Base-by-base conservation (phyloP, 2,888 invertebrate species). In the Philopedon plagiatum region DNA sequence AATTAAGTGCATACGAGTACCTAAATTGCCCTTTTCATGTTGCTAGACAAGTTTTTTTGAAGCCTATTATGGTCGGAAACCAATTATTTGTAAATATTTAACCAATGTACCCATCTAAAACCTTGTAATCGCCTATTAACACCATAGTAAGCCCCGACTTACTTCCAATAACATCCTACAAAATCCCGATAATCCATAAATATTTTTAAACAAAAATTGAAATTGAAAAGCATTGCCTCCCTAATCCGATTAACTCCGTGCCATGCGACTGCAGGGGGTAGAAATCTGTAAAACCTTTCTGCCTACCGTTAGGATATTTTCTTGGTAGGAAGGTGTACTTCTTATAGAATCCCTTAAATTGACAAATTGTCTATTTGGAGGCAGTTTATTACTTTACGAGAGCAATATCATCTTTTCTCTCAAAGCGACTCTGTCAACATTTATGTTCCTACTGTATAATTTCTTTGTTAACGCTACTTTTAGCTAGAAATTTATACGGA, bases 401-500 rank as follows among this genome's bases (percentile, higher is more conserved):
- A 18, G 57, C 13, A 37, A 57, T 57, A 39, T 39, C 23, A 23
- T 57, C 57, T 57, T 5, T 37, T 23, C 18, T 19, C 13, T 7
- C 18, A 57, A 23, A 21, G 57, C 11, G n/a, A 11, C 18, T 57
- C 18, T 21, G 57, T 57, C 57, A 39, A 37, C 39, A 23, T 57
- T 57, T 57, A 57, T 57, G 39, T n/a, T 57, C 57, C 57, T 57
- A 57, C 57, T 57, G 57, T 57, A 39, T n/a, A 57, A 37, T 39
- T 56, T 32, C 32, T 32, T 56, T 56, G 56, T 56, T 32, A 4
- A 37, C 1, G 37, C 8, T 37, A 19, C 5, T 57, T 5, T 19
- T 57, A n/a, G 11, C 21, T 5, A 39, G 57, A 57, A 39, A 23
- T 37, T 57, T 57, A 23, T 34, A 37, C 13, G 13, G 19, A 39